Percentiles rank a stretch among this genome's conserved stretches.
phyloP scores from a whole-genome alignment of 2,797 vertebrate species.

The Nothura maculosa region DNA sequence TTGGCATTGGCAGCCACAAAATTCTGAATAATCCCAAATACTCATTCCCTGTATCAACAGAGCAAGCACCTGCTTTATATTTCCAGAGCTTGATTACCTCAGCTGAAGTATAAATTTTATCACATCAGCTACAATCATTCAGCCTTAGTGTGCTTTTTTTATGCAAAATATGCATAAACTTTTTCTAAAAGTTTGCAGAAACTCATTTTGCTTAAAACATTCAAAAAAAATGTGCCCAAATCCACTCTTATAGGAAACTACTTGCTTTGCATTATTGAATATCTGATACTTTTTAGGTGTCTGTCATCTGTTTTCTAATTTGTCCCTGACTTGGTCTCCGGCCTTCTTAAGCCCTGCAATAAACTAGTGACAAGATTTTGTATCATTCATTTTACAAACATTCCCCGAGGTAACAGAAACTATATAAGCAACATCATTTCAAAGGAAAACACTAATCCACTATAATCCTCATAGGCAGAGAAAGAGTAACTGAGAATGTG shows the following conservation, averaged over 20 bases:
- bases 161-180: not conserved
- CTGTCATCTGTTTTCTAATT: not conserved
- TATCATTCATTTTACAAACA: not conserved
- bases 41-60: not conserved
- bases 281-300: not conserved
- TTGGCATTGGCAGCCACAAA: not conserved
- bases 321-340: not conserved
- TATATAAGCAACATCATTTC: not conserved
- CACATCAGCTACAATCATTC: not conserved
- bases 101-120: not conserved
- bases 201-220: not conserved
- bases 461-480: not conserved
- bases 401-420: not conserved
- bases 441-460: not conserved
- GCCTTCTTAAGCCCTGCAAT: not conserved
- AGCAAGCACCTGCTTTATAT: not conserved
- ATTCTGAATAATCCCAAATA: not conserved
- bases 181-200: not conserved
- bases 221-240: not conserved
- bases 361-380: not conserved
- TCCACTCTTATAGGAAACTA: not conserved
- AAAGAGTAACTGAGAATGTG: not conserved
- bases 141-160: not conserved
- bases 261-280: constrained; percentile 2
- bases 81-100: not conserved